These are phyloP conservation scores for Scelioninae gen. 2 DNA, from an alignment of 2,888 invertebrate genomes.

Conservation along the genomic window DNA sequence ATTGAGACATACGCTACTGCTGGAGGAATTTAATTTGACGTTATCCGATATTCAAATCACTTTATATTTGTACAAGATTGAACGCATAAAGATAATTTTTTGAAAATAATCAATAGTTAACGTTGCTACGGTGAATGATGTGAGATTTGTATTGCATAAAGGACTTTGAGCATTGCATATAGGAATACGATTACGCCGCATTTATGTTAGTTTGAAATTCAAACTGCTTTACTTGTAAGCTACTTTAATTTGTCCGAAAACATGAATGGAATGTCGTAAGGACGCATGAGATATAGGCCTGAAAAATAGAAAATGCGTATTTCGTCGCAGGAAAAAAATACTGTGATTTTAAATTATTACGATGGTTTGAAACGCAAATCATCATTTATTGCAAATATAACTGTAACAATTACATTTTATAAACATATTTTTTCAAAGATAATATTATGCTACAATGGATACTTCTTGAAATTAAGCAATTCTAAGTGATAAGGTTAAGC, in stretches of 20 bases:
- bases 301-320: conserved; percentile 28
- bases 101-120: not conserved
- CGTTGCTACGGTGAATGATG: not conserved
- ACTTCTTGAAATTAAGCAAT: conserved; percentile 23
- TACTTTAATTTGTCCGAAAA: conserved; percentile 24
- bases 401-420: conserved; percentile 49
- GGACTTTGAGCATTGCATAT: conserved; percentile 19
- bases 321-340: conserved; percentile 21
- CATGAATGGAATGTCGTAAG: conserved; percentile 27
- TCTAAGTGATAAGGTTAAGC: conserved; percentile 36
- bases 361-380: conserved; percentile 38
- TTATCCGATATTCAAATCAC: conserved; percentile 19
- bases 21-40: conserved; percentile 7
- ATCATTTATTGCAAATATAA: conserved; percentile 47
- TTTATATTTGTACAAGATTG: conserved; percentile 6
- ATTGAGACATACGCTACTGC: conserved; percentile 35
- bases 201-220: conserved; percentile 3
- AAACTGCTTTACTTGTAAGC: conserved; percentile 11
- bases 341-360: conserved; percentile 55
- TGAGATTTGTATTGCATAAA: conserved; percentile 17
- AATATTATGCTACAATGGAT: conserved; percentile 30
- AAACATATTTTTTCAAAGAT: conserved; percentile 48
- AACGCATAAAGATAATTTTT: conserved; percentile 20
- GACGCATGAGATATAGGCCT: conserved; percentile 36
- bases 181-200: not conserved